phyloP scores from a whole-genome alignment of 2,113 vertebrate genomes.

The Heliornis fulica region DNA sequence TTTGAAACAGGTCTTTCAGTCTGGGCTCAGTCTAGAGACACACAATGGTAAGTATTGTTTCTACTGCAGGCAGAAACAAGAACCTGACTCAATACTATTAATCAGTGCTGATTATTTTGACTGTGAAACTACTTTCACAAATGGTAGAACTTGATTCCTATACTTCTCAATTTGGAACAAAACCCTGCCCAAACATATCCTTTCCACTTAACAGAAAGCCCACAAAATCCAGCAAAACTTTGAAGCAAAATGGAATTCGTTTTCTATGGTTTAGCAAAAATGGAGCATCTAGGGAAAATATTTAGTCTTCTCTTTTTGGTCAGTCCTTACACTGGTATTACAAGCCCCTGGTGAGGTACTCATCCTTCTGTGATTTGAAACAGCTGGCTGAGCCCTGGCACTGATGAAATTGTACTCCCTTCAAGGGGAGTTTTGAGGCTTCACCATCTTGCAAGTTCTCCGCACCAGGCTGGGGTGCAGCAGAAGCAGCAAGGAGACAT shows the following conservation, averaged over 20 bases:
- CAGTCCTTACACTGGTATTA: neutral
- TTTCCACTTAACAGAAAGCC: neutral
- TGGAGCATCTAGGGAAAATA: neutral
- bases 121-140: neutral
- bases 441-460: neutral
- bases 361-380: rapidly evolving
- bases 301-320: neutral
- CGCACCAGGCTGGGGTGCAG: neutral
- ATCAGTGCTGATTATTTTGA: neutral
- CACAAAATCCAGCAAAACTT: neutral
- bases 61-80: neutral
- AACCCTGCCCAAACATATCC: neutral
- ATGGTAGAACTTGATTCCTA: neutral
- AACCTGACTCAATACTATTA: neutral
- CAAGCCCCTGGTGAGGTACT: neutral
- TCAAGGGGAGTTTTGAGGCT: rapidly evolving
- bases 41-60: neutral
- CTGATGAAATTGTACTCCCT: neutral
- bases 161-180: neutral
- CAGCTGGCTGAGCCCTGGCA: neutral
- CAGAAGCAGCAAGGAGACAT: neutral
- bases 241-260: neutral
- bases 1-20: neutral
- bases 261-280: neutral
- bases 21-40: neutral